These are phyloP conservation scores for Neogale vison DNA, from an alignment of 2,113 vertebrate species.

Conservation along the genomic window DNA sequence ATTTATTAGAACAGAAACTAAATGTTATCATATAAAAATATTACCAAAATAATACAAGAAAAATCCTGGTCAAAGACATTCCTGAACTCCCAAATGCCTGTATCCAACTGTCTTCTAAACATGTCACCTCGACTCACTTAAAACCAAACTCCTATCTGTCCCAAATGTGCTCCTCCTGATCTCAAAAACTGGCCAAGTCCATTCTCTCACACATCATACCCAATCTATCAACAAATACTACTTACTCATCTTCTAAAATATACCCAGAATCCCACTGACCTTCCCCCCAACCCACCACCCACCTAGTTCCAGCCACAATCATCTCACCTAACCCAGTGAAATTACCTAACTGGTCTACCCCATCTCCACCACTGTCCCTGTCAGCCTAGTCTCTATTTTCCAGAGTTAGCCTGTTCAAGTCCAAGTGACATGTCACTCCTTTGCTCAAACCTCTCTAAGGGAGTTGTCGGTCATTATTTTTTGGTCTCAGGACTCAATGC, in stretches of 20 bases:
- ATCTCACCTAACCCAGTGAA: neutral
- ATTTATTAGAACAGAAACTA: neutral
- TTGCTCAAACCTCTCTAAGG: neutral
- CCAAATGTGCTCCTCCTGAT: neutral
- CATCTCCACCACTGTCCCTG: neutral
- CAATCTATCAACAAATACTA: neutral
- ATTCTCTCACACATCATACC: neutral
- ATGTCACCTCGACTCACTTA: neutral
- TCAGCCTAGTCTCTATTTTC: neutral
- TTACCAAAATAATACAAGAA: neutral
- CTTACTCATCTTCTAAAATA: neutral
- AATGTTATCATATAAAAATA: neutral
- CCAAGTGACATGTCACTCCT: neutral
- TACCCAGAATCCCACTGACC: neutral
- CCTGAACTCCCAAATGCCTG: neutral
- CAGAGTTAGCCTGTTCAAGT: neutral
- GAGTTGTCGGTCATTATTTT: neutral
- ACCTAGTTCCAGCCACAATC: neutral
- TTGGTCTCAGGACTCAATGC: neutral
- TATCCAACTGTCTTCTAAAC: neutral
- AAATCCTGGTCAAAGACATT: neutral
- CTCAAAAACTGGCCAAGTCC: neutral
- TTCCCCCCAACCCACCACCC: neutral
- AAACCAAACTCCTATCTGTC: neutral
- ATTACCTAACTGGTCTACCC: neutral